Evolutionary conservation across 2,113 vertebrate genomes (phyloP).

Genomic region (Toxotes chatareus): DNA sequence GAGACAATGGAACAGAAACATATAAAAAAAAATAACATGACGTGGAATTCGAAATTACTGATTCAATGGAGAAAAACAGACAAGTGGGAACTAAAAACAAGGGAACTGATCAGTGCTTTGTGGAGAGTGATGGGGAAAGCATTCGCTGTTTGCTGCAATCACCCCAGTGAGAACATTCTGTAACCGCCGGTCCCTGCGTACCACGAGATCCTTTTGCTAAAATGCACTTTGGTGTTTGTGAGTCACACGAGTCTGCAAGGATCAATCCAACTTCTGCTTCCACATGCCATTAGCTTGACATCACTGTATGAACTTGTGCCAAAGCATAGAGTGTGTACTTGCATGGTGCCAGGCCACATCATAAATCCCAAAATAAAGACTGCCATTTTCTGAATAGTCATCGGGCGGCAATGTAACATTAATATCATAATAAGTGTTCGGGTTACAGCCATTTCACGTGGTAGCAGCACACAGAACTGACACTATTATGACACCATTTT

Average conservation of each 20-base stretch:
- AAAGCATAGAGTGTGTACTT: slow-evolving; percentile 23
- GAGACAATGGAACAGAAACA: slow-evolving; percentile 58
- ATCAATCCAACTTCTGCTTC: slow-evolving; percentile 37
- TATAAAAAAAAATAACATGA: slow-evolving; percentile 36
- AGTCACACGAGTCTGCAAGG: slow-evolving; percentile 32
- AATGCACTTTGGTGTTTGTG: slow-evolving; percentile 35
- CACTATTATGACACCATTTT: neutral
- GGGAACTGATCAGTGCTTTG: slow-evolving; percentile 34
- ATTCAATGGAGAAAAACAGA: slow-evolving; percentile 37
- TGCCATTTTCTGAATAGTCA: neutral
- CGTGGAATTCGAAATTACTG: slow-evolving; percentile 41
- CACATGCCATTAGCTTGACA: slow-evolving; percentile 37
- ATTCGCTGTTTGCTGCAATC: slow-evolving; percentile 32
- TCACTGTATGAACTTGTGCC: slow-evolving; percentile 14
- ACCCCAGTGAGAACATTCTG: slow-evolving; percentile 25
- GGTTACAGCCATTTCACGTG: neutral
- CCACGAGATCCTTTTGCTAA: slow-evolving; percentile 34
- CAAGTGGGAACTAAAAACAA: slow-evolving; percentile 51
- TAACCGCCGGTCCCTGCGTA: neutral
- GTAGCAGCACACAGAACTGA: neutral
- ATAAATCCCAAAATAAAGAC: slow-evolving; percentile 23
- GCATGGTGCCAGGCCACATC: neutral
- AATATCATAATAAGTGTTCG: neutral
- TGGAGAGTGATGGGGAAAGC: slow-evolving; percentile 48
- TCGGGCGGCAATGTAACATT: slow-evolving; percentile 5